A percentile compares a stretch with the other conserved stretches of the same genome.
Conservation (phyloP, 2,797 vertebrate genomes). For the Acomys russatus region DNA sequence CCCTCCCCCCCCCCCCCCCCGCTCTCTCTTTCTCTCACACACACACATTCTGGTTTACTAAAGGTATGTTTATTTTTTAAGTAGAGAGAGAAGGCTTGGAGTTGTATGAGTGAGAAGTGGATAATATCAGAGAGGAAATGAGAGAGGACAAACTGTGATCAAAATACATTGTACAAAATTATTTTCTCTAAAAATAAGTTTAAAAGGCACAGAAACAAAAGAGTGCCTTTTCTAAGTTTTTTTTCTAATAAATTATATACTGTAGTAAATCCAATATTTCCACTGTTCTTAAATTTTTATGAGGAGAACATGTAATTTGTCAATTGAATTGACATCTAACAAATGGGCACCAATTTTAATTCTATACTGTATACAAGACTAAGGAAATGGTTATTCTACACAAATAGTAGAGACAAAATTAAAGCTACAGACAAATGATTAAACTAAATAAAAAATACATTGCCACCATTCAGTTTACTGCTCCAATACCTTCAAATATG, state of each 20-base stretch:
- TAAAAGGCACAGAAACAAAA: neutral
- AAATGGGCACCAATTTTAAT: slow-evolving; percentile 39
- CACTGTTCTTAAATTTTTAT: slow-evolving; percentile 19
- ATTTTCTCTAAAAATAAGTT: neutral
- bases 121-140: too few relatives aligned
- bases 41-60: neutral
- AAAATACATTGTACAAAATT: neutral
- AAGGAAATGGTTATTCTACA: neutral
- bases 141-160: neutral
- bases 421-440: neutral
- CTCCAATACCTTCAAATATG: neutral
- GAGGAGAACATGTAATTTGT: slow-evolving; percentile 14
- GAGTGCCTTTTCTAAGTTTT: neutral
- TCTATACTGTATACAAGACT: neutral
- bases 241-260: neutral
- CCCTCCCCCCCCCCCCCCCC: too few relatives aligned
- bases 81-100: neutral
- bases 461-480: neutral
- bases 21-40: too few relatives aligned
- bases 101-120: neutral
- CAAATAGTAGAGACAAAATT: neutral
- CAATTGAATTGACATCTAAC: neutral
- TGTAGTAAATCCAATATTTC: neutral
- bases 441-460: neutral
- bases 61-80: neutral